phyloP scores from a whole-genome alignment of 2,113 vertebrate genomes.

The Petaurus breviceps region DNA sequence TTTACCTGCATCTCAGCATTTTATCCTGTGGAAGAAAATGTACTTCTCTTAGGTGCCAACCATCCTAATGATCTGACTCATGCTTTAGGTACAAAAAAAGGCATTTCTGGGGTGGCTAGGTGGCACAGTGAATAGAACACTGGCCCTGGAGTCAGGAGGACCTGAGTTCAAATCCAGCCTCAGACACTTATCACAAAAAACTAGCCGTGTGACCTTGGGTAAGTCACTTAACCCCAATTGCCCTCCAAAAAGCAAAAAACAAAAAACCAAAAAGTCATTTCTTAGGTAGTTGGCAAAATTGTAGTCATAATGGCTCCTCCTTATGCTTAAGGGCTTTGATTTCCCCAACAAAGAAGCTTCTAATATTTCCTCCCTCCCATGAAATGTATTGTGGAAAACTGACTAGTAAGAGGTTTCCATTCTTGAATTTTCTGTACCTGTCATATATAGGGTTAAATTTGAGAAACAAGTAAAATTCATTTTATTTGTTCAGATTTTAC shows the following conservation, averaged over 20 bases:
- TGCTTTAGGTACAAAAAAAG: neutral
- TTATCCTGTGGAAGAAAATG: neutral
- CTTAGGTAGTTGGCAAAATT: neutral
- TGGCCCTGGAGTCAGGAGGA: too few species aligned
- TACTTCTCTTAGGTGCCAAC: constrained; percentile 14
- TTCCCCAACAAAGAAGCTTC: neutral
- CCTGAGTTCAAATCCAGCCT: too few species aligned
- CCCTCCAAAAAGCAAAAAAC: too few species aligned
- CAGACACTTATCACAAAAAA: too few species aligned
- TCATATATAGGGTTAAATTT: constrained; percentile 82
- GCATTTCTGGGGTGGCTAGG: too few species aligned
- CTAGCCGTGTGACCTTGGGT: too few species aligned
- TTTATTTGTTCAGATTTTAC: constrained; percentile 82
- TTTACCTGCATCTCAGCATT: neutral
- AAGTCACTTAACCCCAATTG: too few species aligned
- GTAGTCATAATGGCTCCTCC: constrained; percentile 5
- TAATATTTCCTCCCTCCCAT: neutral
- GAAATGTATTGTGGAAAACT: constrained; percentile 31
- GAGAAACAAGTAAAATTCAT: constrained; percentile 80
- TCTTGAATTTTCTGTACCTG: constrained; percentile 60
- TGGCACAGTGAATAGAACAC: too few species aligned
- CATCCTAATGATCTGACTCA: neutral
- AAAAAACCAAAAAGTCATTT: too few species aligned
- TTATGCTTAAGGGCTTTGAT: constrained; percentile 23
- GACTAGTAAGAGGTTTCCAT: constrained; percentile 12